These are phyloP conservation scores for Girardinus metallicus DNA, from an alignment of 2,797 vertebrate genomes.

Conservation along the genomic window DNA sequence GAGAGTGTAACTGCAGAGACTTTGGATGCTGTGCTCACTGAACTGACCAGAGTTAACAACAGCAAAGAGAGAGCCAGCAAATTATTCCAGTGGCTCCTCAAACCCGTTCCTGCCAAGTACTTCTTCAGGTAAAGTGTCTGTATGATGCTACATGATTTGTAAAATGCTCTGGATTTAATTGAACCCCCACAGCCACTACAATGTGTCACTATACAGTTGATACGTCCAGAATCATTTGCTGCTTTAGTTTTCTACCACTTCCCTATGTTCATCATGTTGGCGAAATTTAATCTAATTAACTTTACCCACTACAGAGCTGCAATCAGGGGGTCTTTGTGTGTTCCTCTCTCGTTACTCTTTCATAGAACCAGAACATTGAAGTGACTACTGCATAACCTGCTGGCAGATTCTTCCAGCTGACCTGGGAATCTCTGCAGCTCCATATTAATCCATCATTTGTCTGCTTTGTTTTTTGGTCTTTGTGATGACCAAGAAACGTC, in stretches of 20 bases:
- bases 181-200: neutral
- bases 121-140: conserved; percentile 82
- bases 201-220: neutral
- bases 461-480: neutral
- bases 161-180: neutral
- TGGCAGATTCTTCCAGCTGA: neutral
- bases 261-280: neutral
- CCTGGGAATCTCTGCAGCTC: neutral
- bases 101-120: conserved; percentile 79
- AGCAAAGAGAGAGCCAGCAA: conserved; percentile 86
- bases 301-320: neutral
- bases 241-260: neutral
- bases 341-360: neutral
- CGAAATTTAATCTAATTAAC: neutral
- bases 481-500: neutral
- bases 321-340: neutral
- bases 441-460: neutral
- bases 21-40: conserved; percentile 75
- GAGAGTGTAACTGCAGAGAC: conserved; percentile 30
- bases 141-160: neutral
- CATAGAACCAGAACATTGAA: neutral
- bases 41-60: conserved; percentile 83
- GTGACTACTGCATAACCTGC: neutral
- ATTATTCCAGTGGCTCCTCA: conserved; percentile 91
- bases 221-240: neutral